Evolutionary conservation across 2,797 vertebrate species (phyloP).

Genomic region (Hafferia zeledoni): DNA sequence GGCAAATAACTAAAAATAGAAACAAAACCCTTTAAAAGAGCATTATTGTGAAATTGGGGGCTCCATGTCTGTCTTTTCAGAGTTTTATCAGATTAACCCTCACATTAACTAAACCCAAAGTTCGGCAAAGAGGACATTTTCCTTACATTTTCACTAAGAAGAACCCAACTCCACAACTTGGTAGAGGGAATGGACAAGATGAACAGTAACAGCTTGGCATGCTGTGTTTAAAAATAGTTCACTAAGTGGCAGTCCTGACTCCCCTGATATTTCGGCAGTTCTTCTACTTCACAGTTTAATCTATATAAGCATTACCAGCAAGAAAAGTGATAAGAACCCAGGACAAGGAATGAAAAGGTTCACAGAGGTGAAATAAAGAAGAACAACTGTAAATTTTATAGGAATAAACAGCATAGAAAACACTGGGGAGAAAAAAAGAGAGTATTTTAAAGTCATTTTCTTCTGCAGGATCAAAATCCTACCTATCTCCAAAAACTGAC

Average conservation of each 20-base stretch:
- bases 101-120: not conserved
- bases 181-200: not conserved
- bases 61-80: not conserved
- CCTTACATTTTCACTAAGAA: not conserved
- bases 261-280: not conserved
- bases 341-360: not conserved
- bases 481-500: not conserved
- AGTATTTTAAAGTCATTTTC: not conserved
- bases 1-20: not conserved
- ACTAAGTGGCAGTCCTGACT: not conserved
- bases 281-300: not conserved
- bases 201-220: not conserved
- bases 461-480: not conserved
- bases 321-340: not conserved
- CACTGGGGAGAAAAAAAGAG: fast-evolving
- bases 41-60: not conserved
- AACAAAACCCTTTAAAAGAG: not conserved
- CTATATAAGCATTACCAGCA: not conserved
- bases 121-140: not conserved
- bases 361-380: not conserved
- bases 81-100: not conserved
- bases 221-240: not conserved
- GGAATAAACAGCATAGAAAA: not conserved
- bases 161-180: not conserved
- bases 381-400: not conserved